These are phyloP conservation scores for Siderastrea siderea DNA, from an alignment of 92 coral and sea anemone genomes.

Conservation along the genomic window DNA sequence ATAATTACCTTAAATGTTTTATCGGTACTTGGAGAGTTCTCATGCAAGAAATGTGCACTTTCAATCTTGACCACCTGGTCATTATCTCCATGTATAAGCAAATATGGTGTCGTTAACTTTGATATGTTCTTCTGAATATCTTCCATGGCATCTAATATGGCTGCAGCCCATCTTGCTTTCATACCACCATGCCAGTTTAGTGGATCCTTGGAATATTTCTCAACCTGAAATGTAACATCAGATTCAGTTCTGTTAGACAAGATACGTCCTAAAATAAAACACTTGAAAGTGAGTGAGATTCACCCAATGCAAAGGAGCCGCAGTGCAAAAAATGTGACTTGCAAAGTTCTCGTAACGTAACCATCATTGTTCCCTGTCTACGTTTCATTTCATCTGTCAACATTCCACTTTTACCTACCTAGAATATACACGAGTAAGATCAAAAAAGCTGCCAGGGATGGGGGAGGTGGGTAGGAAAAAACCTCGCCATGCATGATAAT, in stretches of 20 bases:
- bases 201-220: constrained; percentile 84
- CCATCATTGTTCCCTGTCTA: too few species aligned
- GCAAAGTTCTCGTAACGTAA: too few species aligned
- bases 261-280: too few species aligned
- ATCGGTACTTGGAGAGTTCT: constrained; percentile 75
- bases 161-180: constrained; percentile 71
- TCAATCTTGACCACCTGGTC: constrained; percentile 70
- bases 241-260: background rate
- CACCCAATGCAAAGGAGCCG: too few species aligned
- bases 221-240: constrained; percentile 60
- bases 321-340: too few species aligned
- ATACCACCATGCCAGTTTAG: constrained; percentile 85
- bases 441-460: too few species aligned
- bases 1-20: constrained; percentile 84
- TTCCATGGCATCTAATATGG: constrained; percentile 60
- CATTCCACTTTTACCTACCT: too few species aligned
- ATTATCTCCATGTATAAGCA: constrained; percentile 82
- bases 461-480: too few species aligned
- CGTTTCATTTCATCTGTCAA: too few species aligned
- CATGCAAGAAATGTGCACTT: constrained; percentile 71
- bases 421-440: too few species aligned
- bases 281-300: too few species aligned
- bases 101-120: constrained; percentile 74
- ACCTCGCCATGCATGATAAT: too few species aligned
- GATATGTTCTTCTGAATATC: constrained; percentile 45